Percentiles rank a stretch among this genome's conserved stretches.
phyloP scores from a whole-genome alignment of 1,140 invertebrate species.

The Drosophila suzukii region DNA sequence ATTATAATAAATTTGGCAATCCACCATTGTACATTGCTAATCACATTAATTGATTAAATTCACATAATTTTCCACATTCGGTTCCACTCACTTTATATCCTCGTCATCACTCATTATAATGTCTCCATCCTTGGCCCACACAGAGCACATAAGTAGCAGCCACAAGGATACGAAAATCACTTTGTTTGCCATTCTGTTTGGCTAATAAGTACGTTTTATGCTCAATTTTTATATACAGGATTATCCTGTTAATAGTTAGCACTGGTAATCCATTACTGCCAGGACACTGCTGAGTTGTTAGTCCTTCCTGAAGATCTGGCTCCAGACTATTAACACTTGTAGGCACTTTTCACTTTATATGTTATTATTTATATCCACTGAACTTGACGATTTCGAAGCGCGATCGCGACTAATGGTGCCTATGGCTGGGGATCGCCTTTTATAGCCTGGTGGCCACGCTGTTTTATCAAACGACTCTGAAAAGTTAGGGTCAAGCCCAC shows the following conservation, averaged over 20 bases:
- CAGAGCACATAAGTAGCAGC: slow-evolving; percentile 39
- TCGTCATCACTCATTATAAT: slow-evolving; percentile 62
- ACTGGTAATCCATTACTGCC: slow-evolving; percentile 53
- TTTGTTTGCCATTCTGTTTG: slow-evolving; percentile 51
- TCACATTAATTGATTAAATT: background rate
- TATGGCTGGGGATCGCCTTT: slow-evolving; percentile 37
- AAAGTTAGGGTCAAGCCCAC: slow-evolving; percentile 25
- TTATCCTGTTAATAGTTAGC: slow-evolving; percentile 13
- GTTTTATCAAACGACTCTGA: slow-evolving; percentile 40
- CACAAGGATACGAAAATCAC: slow-evolving; percentile 27
- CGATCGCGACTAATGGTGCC: slow-evolving; percentile 52
- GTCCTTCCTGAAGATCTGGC: slow-evolving; percentile 2
- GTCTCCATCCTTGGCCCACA: slow-evolving; percentile 56
- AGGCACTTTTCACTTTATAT: slow-evolving; percentile 15
- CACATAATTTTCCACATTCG: background rate
- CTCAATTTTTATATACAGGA: background rate
- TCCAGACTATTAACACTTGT: slow-evolving; percentile 17
- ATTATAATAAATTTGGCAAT: no score
- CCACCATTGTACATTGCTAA: no score
- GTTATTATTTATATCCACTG: slow-evolving; percentile 14
- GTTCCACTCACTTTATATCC: slow-evolving; percentile 52
- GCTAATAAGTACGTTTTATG: background rate
- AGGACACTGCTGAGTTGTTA: slow-evolving; percentile 6
- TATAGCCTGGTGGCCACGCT: slow-evolving; percentile 42
- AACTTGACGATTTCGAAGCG: slow-evolving; percentile 18